Conservation (phyloP, 2,888 invertebrate species). For the Nomada flava region DNA sequence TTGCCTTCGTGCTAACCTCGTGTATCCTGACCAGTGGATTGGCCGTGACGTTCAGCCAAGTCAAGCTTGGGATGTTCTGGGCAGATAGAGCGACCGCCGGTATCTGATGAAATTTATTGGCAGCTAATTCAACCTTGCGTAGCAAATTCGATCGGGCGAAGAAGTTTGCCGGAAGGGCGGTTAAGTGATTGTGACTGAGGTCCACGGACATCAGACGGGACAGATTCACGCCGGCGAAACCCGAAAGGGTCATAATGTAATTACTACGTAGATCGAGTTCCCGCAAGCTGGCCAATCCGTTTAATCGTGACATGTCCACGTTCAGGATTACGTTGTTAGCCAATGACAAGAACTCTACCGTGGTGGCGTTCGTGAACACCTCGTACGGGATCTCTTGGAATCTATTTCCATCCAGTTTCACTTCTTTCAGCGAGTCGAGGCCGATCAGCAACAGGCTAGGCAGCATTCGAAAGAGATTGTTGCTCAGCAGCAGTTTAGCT, state of each 20-base stretch:
- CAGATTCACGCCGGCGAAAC: conserved; percentile 91
- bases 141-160: conserved; percentile 90
- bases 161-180: conserved; percentile 92
- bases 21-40: conserved; percentile 92
- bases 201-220: conserved; percentile 91
- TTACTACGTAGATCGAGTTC: conserved; percentile 91
- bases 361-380: conserved; percentile 90
- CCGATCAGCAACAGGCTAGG: conserved; percentile 90
- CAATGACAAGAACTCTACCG: conserved; percentile 90
- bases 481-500: conserved; percentile 89
- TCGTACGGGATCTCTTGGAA: conserved; percentile 92
- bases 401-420: conserved; percentile 90
- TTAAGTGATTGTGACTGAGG: conserved; percentile 90
- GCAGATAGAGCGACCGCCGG: conserved; percentile 91
- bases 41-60: conserved; percentile 92
- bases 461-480: conserved; percentile 89
- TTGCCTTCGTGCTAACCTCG: conserved; percentile 88
- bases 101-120: conserved; percentile 92
- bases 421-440: conserved; percentile 90
- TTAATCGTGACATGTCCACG: conserved; percentile 91
- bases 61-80: conserved; percentile 89
- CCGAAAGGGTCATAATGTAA: conserved; percentile 90
- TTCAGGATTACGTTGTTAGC: conserved; percentile 89
- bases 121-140: conserved; percentile 91
- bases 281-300: conserved; percentile 90